A percentile compares a stretch with the other conserved stretches of the same genome.
These are phyloP conservation scores for Lutjanus campechanus DNA, from an alignment of 2,797 vertebrate genomes.

Conservation along the genomic window DNA sequence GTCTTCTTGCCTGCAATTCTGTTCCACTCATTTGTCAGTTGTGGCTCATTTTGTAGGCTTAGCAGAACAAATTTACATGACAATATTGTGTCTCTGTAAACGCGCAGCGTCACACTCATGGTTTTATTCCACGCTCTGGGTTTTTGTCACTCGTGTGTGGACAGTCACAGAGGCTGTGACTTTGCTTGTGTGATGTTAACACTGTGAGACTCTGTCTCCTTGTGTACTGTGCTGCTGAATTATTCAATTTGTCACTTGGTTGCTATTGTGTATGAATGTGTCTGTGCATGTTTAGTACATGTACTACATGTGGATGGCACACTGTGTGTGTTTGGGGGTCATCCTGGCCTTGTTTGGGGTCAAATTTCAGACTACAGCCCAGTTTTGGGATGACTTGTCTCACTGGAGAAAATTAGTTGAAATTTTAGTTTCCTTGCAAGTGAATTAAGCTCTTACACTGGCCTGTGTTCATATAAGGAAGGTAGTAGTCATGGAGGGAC, in stretches of 20 bases:
- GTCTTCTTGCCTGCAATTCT: constrained; percentile 9
- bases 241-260: constrained; percentile 70
- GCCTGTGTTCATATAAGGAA: constrained; percentile 3
- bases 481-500: background rate
- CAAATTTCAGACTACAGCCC: background rate
- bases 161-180: constrained; percentile 58
- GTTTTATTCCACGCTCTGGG: constrained; percentile 21
- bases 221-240: constrained; percentile 60
- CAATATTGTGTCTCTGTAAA: constrained; percentile 39
- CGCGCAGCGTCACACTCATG: constrained; percentile 4
- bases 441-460: background rate
- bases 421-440: constrained; percentile 13
- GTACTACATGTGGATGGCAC: constrained; percentile 12
- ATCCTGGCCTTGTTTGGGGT: background rate
- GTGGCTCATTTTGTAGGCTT: constrained; percentile 30
- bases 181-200: constrained; percentile 72
- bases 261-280: constrained; percentile 27
- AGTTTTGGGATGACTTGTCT: background rate
- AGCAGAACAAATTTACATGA: constrained; percentile 40
- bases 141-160: constrained; percentile 52
- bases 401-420: background rate
- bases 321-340: constrained; percentile 20
- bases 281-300: constrained; percentile 32
- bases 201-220: constrained; percentile 71
- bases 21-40: constrained; percentile 11